Percentiles rank a stretch among this genome's conserved stretches.
Conservation (phyloP, 1,140 invertebrate species). For the Sinonovacula constricta region DNA sequence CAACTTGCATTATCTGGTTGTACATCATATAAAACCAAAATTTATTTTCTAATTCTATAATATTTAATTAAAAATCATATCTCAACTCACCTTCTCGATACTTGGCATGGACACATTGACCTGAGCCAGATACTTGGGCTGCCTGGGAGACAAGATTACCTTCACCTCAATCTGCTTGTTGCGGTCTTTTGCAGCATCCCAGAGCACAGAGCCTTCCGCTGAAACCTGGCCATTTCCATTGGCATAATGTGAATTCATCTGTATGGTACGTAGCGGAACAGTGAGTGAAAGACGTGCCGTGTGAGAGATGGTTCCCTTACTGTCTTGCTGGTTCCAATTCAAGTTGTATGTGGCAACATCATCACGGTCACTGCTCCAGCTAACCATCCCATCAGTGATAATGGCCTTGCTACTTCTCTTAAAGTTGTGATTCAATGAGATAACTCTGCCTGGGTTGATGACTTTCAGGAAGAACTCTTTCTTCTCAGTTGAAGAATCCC, state of each 20-base stretch:
- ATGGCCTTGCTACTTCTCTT: neutral
- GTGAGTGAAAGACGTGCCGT: constrained; percentile 30
- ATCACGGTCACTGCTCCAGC: constrained; percentile 54
- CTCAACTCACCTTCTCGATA: constrained; percentile 53
- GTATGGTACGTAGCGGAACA: constrained; percentile 59
- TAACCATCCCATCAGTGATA: constrained; percentile 16
- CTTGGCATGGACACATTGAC: constrained; percentile 48
- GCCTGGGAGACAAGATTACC: constrained; percentile 35
- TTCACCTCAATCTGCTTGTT: constrained; percentile 60
- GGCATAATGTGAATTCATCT: constrained; percentile 38
- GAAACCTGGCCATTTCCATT: constrained; percentile 5
- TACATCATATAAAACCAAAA: neutral
- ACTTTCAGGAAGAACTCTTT: constrained; percentile 26
- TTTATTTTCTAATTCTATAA: neutral
- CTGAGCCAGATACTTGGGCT: constrained; percentile 41
- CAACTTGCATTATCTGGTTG: neutral
- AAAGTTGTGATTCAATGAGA: constrained; percentile 51
- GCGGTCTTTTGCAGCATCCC: constrained; percentile 70
- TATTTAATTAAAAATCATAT: neutral
- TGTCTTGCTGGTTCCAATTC: constrained; percentile 14
- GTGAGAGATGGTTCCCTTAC: constrained; percentile 6
- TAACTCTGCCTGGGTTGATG: constrained; percentile 35
- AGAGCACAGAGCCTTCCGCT: constrained; percentile 55
- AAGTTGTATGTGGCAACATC: constrained; percentile 43
- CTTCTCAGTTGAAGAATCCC: neutral